Conservation (phyloP, 2,888 invertebrate genomes). For the Tanypteryx hageni region DNA sequence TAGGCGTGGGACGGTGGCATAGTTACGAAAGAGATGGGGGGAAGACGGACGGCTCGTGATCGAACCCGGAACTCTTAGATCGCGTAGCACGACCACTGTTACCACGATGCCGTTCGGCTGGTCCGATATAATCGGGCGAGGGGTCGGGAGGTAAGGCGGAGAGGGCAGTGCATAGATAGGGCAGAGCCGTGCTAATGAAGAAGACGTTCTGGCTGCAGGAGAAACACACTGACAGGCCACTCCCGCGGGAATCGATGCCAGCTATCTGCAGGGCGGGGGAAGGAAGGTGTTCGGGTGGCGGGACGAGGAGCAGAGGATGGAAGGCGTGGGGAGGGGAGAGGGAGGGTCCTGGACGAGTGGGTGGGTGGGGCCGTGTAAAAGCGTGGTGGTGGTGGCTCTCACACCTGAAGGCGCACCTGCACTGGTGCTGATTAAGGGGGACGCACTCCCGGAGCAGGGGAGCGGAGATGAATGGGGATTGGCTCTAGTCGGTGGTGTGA, state of each 20-base stretch:
- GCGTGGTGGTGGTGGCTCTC: slow-evolving; percentile 66
- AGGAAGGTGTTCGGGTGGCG: slow-evolving; percentile 69
- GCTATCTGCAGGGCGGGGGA: slow-evolving; percentile 69
- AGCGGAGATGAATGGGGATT: slow-evolving; percentile 74
- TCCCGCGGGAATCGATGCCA: background rate
- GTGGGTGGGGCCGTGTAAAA: slow-evolving; percentile 67
- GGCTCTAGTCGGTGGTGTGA: slow-evolving; percentile 72
- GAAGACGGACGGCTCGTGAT: background rate
- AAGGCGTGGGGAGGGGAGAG: slow-evolving; percentile 66
- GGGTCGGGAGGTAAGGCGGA: background rate
- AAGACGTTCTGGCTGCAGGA: background rate
- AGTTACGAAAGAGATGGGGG: background rate
- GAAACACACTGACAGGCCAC: background rate
- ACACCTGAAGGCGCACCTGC: slow-evolving; percentile 66
- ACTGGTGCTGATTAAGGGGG: slow-evolving; percentile 71
- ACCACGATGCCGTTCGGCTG: background rate
- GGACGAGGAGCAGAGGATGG: slow-evolving; percentile 69
- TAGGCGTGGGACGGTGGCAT: background rate
- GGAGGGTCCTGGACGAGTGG: slow-evolving; percentile 61
- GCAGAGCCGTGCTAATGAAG: slow-evolving; percentile 55
- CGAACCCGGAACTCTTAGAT: slow-evolving; percentile 14
- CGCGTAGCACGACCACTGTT: slow-evolving; percentile 15
- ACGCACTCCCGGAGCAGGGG: slow-evolving; percentile 74
- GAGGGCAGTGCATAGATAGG: slow-evolving; percentile 22
- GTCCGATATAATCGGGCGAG: background rate